These are phyloP conservation scores for Sebastes hubbsi DNA, from an alignment of 2,797 vertebrate species.

Conservation along the genomic window DNA sequence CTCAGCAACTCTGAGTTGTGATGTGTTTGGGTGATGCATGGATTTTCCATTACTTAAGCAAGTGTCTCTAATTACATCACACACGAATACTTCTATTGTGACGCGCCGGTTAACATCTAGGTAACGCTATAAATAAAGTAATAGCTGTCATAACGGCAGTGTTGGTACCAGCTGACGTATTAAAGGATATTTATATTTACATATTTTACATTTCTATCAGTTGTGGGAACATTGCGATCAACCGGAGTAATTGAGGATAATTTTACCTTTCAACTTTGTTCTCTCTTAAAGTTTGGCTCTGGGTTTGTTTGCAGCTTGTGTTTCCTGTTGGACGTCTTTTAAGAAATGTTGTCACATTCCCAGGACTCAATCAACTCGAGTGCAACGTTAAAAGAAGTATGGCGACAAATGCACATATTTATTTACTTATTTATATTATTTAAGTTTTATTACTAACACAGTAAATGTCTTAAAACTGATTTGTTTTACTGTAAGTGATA, in stretches of 20 bases:
- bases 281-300: background rate
- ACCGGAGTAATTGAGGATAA: background rate
- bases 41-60: conserved; percentile 37
- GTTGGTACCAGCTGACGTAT: background rate
- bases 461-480: background rate
- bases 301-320: background rate
- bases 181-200: background rate
- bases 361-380: background rate
- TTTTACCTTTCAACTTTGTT: background rate
- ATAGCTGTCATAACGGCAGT: background rate
- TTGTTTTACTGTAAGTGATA: background rate
- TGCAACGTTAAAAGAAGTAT: background rate
- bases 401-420: background rate
- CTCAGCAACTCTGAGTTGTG: background rate
- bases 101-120: background rate
- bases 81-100: conserved; percentile 23
- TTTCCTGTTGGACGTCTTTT: background rate
- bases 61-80: conserved; percentile 26
- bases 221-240: background rate
- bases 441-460: background rate
- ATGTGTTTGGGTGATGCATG: conserved; percentile 12
- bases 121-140: conserved; percentile 6
- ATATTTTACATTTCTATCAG: background rate
- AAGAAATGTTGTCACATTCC: background rate
- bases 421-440: background rate